These are phyloP conservation scores for Gorsachius goisagi DNA, from an alignment of 2,113 vertebrate species.

Conservation along the genomic window DNA sequence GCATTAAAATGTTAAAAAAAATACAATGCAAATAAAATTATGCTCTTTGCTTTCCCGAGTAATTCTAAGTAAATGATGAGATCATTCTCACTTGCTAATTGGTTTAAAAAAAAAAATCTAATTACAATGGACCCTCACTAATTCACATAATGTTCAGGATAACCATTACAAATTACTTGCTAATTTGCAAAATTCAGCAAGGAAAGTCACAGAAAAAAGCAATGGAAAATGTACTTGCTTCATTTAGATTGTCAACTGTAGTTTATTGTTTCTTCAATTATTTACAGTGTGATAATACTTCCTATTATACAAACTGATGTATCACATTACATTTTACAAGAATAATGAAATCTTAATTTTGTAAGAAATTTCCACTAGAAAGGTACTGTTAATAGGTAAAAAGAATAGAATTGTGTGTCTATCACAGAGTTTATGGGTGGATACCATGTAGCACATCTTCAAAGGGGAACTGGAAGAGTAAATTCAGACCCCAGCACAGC, in stretches of 20 bases:
- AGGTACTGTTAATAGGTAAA: not conserved
- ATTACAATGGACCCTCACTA: constrained; percentile 37
- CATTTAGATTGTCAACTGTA: not conserved
- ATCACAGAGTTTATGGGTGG: not conserved
- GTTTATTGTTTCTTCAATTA: constrained; percentile 58
- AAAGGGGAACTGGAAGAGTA: not conserved
- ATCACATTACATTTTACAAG: not conserved
- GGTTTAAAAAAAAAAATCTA: not conserved
- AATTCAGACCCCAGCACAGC: not conserved
- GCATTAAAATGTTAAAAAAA: not conserved
- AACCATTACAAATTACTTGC: constrained; percentile 22
- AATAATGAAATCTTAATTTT: constrained; percentile 4
- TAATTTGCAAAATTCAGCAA: constrained; percentile 34
- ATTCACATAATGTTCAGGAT: constrained; percentile 1
- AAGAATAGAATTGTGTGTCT: not conserved
- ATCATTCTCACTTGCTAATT: constrained; percentile 47
- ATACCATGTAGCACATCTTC: not conserved
- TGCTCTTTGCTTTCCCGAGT: not conserved
- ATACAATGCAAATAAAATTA: constrained; percentile 11
- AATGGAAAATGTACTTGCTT: not conserved
- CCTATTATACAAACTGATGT: not conserved
- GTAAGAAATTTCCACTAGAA: not conserved
- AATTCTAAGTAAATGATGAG: constrained; percentile 24
- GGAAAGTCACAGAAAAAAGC: not conserved
- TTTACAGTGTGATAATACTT: constrained; percentile 37